Base-by-base conservation (phyloP, 2,797 vertebrate species). In the Lacerta agilis region DNA sequence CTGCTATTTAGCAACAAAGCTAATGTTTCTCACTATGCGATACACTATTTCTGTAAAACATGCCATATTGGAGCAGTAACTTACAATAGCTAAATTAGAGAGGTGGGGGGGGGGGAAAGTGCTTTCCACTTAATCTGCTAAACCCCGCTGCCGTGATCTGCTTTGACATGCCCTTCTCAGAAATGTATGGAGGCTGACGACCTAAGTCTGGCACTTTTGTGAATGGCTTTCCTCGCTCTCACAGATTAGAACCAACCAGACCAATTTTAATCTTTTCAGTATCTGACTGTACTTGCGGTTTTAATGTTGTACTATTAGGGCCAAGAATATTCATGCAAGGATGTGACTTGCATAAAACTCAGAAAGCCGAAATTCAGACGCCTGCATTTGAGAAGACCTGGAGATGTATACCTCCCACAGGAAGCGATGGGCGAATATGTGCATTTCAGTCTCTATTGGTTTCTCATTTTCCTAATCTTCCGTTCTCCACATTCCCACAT, bases 311-410 rank as follows among this genome's bases (percentile, higher is more conserved):
- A 13, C 86, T 88, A 33, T 55, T 87, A 88, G 49, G 23, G 4
- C 17, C 55, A 49, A 29, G n/a, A 88, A 58, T 69, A 69, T 69
- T 69, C 27, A 27, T 69, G 10, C 45, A 43, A 29, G 27, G 85
- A 58, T 49, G n/a, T 79, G 75, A 20, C 86, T 83, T 38, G 67
- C 13, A 10, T 15, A 18, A 88, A 86, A 9, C n/a, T 29, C 2
- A 0, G 0, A 49, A 25, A 17, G 61, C 25, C n/a, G 23, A 0
- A 0, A 7, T 2, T n/a, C 33, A 66, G 71, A 43, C 0, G 0
- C 2, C 41, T 85, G 85, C 1, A 0, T 36, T 80, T 1, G 2
- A 61, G 33, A 87, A 86, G 18, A 7, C 4, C 29, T 27, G 85
- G 25, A 38, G 18, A 77, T 15, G 8, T 6, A 20, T 18, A 23